Evolutionary conservation across 1,140 invertebrate species (phyloP), one percentile per base, ranked within the genome.

Genomic region (Papilio glaucus): DNA sequence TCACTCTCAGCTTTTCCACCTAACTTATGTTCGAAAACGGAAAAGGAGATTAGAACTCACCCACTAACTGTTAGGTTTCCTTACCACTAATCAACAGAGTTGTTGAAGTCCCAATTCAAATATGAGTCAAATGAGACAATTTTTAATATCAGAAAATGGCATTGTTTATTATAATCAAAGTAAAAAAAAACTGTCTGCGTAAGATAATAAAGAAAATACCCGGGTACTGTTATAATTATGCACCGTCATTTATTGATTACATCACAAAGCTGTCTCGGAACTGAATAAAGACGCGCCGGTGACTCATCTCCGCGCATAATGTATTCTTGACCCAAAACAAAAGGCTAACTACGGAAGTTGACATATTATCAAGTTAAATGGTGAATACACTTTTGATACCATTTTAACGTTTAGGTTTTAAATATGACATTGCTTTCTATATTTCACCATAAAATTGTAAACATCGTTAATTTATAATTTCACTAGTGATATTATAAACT

Each of bases 181-280:
- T 24, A 57, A 57, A 4, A n/a, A 9, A 49, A 49, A 49, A 21
- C 45, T 49, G 0, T 49, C n/a, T n/a, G n/a, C 4, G 7, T 12
- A 57, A 57, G 49, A 57, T 57, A 57, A 57, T 57, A 13, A 57
- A 57, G 49, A 57, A 12, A 57, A 57, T 24, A 26, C 21, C 24
- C 18, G 4, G 49, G 4, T 57, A 13, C 45, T 24, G 21, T 24
- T 57, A 10, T 57, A 57, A 24, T 57, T 57, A 26, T 57, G 49
- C 49, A 57, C 18, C 24, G 49, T 57, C 49, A 57, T 57, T 57
- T 49, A 49, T 49, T 26, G 49, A 57, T 57, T 57, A 57, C 49
- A 57, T 57, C 29, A 33, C 49, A 57, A 10, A 24, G 3, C 10
- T 24, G 45, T 53, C 42, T 18, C 18, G 45, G 45, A 53, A 57